Base-by-base conservation (phyloP, 2,797 vertebrate species). In the Hypotaenidia philippensis region DNA sequence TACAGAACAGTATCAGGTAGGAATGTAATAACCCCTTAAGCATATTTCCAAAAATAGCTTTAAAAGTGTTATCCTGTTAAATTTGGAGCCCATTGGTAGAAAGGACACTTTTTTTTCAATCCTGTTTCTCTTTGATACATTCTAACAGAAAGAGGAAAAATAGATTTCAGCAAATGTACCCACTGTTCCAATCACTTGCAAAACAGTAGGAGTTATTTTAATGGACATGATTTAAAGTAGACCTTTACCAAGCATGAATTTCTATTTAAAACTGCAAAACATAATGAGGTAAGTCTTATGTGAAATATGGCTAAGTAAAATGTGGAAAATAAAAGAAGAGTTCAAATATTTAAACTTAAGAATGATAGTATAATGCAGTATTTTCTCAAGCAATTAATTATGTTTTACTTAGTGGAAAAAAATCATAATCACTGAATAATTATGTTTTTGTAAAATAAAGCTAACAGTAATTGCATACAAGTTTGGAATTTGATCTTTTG, bases 161-260 rank as follows among this genome's bases (percentile, higher is more conserved):
- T 13, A 83, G 72, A 72, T 83, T 91, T 75, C 80, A 91, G 79
- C n/a, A 88, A 45, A 93, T 53, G 72, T 57, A 78, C 61, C 36
- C 47, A 72, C 87, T 91, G 87, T 81, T 92, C 57, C 82, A 94
- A 94, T 92, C 83, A 88, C 91, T 87, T 93, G 45, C 68, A 78
- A 87, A 94, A 90, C 93, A 52, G 94, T 55, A 65, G 93, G 91
- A 94, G 38, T 55, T 72, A 90, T 94, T 96, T 94, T 96, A 96
- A 95, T 94, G 61, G 90, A 44, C 2, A 3, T 45, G 26, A 85
- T 89, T 91, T 88, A 88, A 94, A 88, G 44, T 1, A 94, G 45
- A 61, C 19, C 6, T 93, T 89, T 78, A 78, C 23, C 11, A 88
- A 88, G 61, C 8, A 61, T 23, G 52, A 78, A 36, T 49, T 89